Percentiles rank a stretch among this genome's conserved stretches.
These are phyloP conservation scores for Caenorhabditis virilis DNA, from an alignment of 2,888 invertebrate species.

Conservation along the genomic window DNA sequence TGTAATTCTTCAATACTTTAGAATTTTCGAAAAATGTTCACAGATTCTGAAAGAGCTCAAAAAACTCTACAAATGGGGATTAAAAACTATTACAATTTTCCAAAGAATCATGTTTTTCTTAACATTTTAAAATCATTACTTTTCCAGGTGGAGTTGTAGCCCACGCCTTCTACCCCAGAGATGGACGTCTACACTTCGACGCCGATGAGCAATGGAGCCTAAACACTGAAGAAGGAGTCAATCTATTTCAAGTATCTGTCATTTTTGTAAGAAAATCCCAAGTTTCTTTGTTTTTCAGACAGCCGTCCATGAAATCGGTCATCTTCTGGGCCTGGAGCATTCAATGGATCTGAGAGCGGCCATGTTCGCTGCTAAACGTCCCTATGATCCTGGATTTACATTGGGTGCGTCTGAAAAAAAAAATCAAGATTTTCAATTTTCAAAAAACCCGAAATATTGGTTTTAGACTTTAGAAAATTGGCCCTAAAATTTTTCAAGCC, in stretches of 20 bases:
- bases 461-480: too few species aligned
- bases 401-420: too few species aligned
- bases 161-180: slow-evolving; percentile 66
- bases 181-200: slow-evolving; percentile 66
- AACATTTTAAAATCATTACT: not conserved
- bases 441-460: too few species aligned
- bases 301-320: slow-evolving; percentile 73
- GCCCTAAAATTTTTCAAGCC: too few species aligned
- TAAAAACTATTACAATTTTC: too few species aligned
- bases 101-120: too few species aligned
- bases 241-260: slow-evolving; percentile 56
- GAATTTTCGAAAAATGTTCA: too few species aligned
- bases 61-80: too few species aligned
- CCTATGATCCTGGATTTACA: slow-evolving; percentile 43
- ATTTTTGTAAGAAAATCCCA: not conserved
- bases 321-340: slow-evolving; percentile 94
- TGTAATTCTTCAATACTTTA: too few species aligned
- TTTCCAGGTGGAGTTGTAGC: slow-evolving; percentile 62
- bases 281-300: slow-evolving; percentile 44
- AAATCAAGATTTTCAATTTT: too few species aligned
- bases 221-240: slow-evolving; percentile 58
- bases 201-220: slow-evolving; percentile 67
- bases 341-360: slow-evolving; percentile 77
- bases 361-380: slow-evolving; percentile 63
- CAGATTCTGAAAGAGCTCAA: too few species aligned